These are phyloP conservation scores for Caenorhabditis angaria DNA, from an alignment of 2,888 invertebrate genomes.

Conservation along the genomic window DNA sequence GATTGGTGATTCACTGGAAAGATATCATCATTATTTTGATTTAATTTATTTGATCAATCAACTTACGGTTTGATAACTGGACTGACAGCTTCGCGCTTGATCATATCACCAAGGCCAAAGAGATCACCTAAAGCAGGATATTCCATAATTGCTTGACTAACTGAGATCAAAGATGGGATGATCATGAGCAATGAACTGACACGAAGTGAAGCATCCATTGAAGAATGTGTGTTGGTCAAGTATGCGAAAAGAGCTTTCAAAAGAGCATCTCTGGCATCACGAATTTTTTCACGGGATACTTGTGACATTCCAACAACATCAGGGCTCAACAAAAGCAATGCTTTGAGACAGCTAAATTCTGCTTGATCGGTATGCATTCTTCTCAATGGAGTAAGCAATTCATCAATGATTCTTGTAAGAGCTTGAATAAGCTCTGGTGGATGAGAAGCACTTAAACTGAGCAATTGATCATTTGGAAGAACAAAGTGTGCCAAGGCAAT, in stretches of 20 bases:
- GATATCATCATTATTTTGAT: not conserved
- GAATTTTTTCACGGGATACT: constrained; percentile 51
- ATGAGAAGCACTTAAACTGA: constrained; percentile 50
- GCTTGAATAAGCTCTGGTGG: constrained; percentile 33
- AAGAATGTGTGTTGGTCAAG: constrained; percentile 47
- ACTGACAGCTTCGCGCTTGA: constrained; percentile 37
- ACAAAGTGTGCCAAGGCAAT: constrained; percentile 61
- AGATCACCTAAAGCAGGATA: constrained; percentile 48
- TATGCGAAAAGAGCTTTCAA: constrained; percentile 64
- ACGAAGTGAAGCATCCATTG: constrained; percentile 64
- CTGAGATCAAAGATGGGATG: constrained; percentile 61
- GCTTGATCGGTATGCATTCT: constrained; percentile 59
- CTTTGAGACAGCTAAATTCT: constrained; percentile 68
- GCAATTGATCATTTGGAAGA: constrained; percentile 64
- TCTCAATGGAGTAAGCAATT: constrained; percentile 65
- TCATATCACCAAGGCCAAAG: constrained; percentile 58
- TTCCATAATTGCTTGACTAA: constrained; percentile 51
- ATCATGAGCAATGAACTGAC: constrained; percentile 66
- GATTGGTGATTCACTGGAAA: constrained; percentile 35
- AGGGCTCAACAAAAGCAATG: constrained; percentile 63
- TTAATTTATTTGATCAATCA: not conserved
- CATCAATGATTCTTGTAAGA: constrained; percentile 61
- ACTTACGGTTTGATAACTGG: constrained; percentile 20
- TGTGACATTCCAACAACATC: constrained; percentile 61
- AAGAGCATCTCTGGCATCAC: constrained; percentile 64